A percentile compares a stretch with the other conserved stretches of the same genome.
phyloP scores from a whole-genome alignment of 2,797 vertebrate species.

The Siniperca undulata region DNA sequence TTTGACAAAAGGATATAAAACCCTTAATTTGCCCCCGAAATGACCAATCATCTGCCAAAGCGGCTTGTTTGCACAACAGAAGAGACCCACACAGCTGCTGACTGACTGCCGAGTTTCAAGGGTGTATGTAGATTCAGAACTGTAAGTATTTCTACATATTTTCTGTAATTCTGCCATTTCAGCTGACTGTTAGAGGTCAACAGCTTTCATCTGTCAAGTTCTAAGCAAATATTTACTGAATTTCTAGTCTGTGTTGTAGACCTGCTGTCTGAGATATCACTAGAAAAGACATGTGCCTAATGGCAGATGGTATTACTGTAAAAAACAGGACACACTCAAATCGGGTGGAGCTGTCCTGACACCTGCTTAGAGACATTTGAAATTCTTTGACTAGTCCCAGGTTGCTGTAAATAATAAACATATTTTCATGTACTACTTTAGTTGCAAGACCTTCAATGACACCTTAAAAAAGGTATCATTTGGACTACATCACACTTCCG shows the following conservation, averaged over 20 bases:
- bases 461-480: background rate
- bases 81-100: background rate
- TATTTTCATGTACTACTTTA: background rate
- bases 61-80: background rate
- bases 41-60: background rate
- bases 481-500: background rate
- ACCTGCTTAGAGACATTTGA: background rate
- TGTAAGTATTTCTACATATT: background rate
- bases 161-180: background rate
- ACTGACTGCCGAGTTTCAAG: background rate
- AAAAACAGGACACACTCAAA: background rate
- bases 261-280: background rate
- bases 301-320: background rate
- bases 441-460: background rate
- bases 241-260: background rate
- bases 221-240: conserved; percentile 4
- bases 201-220: background rate
- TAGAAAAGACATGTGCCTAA: background rate
- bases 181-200: background rate
- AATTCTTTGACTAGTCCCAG: background rate
- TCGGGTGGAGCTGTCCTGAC: background rate
- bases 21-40: background rate
- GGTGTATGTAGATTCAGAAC: background rate
- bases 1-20: background rate
- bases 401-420: background rate